phyloP scores from a whole-genome alignment of 1,140 invertebrate genomes.

The Gryllus bimaculatus region DNA sequence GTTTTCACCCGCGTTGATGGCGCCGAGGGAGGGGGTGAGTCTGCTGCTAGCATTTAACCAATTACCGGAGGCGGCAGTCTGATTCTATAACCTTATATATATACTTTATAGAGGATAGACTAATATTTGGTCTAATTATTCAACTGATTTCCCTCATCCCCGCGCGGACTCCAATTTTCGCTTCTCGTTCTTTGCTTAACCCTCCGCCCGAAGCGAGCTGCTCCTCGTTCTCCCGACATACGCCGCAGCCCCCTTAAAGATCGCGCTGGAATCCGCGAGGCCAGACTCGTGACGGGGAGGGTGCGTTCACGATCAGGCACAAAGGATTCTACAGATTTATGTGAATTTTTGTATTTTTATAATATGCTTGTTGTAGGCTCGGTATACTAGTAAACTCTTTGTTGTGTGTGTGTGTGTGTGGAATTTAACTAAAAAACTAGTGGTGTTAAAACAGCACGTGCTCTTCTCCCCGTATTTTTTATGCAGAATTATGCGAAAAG shows the following conservation, averaged over 20 bases:
- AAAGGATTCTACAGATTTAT: no score
- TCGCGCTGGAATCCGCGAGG: not conserved
- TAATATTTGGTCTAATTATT: constrained; percentile 23
- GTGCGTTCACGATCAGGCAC: no score
- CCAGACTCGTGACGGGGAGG: no score
- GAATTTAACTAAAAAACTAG: no score
- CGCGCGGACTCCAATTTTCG: not conserved
- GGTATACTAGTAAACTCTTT: no score
- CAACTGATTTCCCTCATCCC: constrained; percentile 19
- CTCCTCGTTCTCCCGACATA: not conserved
- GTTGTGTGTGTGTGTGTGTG: no score
- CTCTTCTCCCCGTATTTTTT: no score
- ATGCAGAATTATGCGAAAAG: no score
- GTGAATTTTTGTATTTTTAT: no score
- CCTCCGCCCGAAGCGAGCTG: not conserved
- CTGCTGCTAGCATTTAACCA: constrained; percentile 19
- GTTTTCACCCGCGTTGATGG: not conserved
- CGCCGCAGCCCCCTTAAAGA: not conserved
- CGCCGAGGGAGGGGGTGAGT: not conserved
- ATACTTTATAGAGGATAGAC: constrained; percentile 19
- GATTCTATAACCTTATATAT: constrained; percentile 22
- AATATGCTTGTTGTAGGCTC: no score
- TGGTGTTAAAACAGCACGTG: no score
- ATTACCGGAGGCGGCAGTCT: constrained; percentile 20
- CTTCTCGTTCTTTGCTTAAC: constrained; percentile 9